A percentile compares a stretch with the other conserved stretches of the same genome.
Conservation (phyloP, 2,888 invertebrate species). For the Drosophila hamatofila region DNA sequence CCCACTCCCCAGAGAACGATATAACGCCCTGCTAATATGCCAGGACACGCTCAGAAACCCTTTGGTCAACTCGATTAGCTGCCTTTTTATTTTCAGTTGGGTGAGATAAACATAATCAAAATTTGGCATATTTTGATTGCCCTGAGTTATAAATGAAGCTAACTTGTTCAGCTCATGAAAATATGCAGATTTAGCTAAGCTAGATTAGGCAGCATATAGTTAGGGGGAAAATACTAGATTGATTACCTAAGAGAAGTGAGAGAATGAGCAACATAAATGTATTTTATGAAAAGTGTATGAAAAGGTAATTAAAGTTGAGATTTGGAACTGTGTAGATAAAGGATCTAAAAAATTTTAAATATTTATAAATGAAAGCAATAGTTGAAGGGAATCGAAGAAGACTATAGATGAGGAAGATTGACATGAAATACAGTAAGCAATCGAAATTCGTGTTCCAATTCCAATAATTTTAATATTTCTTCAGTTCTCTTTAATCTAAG, state of each 20-base stretch:
- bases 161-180: not conserved
- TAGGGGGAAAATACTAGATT: not conserved
- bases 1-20: slow-evolving; percentile 35
- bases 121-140: slow-evolving; percentile 30
- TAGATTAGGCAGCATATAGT: not conserved
- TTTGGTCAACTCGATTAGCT: slow-evolving; percentile 60
- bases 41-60: slow-evolving; percentile 63
- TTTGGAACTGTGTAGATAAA: too few species aligned
- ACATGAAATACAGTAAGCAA: not conserved
- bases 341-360: not conserved
- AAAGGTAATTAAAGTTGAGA: not conserved
- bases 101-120: slow-evolving; percentile 47
- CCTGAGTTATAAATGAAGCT: slow-evolving; percentile 24
- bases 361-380: not conserved
- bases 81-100: slow-evolving; percentile 2
- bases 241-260: not conserved
- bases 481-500: not conserved
- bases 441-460: too few species aligned
- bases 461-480: too few species aligned
- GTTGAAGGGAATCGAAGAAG: not conserved
- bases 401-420: not conserved
- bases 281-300: not conserved
- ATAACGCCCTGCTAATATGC: slow-evolving; percentile 62
- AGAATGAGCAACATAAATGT: not conserved
- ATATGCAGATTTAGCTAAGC: not conserved